These are phyloP conservation scores for Scelioninae gen. 1 DNA, from an alignment of 2,888 invertebrate species.

Conservation along the genomic window DNA sequence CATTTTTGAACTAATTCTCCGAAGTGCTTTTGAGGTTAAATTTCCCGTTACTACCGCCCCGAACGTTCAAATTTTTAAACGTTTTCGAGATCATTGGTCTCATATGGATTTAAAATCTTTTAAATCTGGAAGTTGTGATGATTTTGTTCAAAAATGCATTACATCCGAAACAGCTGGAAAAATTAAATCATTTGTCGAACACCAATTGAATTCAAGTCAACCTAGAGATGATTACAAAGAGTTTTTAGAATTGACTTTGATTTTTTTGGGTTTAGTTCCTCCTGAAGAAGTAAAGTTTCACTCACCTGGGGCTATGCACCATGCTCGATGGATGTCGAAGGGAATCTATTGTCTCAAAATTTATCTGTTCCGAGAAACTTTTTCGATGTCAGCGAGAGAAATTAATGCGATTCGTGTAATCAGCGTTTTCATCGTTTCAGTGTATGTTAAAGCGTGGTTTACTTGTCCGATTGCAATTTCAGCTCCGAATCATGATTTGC, in stretches of 20 bases:
- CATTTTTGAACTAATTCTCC: neutral
- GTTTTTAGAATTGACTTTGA: conserved; percentile 70
- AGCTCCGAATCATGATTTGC: neutral
- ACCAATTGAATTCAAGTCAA: neutral
- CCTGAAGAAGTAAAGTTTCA: conserved; percentile 20
- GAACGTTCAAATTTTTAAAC: neutral
- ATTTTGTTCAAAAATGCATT: neutral
- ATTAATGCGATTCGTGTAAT: neutral
- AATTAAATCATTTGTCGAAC: conserved; percentile 4
- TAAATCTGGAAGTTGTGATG: conserved; percentile 26
- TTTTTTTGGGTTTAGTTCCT: conserved; percentile 69
- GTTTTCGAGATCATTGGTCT: conserved; percentile 33
- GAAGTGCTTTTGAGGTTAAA: neutral
- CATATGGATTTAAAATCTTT: conserved; percentile 43
- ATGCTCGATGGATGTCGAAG: too few relatives aligned
- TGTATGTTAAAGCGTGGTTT: neutral
- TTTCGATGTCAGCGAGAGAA: too few relatives aligned
- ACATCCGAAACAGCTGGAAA: neutral
- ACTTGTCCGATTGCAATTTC: neutral
- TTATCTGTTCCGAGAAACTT: too few relatives aligned
- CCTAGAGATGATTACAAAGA: conserved; percentile 72
- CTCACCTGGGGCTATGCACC: too few relatives aligned
- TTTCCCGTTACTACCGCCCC: neutral
- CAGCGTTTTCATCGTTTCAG: neutral
- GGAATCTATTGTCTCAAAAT: too few relatives aligned